A percentile compares a stretch with the other conserved stretches of the same genome.
phyloP scores from a whole-genome alignment of 2,113 vertebrate genomes.

The Ammodytes marinus region DNA sequence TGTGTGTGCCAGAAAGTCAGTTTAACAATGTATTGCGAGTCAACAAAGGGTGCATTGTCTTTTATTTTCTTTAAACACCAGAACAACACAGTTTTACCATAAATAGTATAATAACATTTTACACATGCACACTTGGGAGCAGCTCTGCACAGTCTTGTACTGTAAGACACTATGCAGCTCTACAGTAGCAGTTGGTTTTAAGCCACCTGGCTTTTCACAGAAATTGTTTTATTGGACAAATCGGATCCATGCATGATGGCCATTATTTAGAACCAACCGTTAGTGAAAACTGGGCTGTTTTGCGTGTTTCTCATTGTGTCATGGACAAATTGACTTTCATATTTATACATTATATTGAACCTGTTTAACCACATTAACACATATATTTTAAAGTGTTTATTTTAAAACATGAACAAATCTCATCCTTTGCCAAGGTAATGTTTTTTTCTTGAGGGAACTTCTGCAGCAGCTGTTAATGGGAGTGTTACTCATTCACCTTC shows the following conservation, averaged over 20 bases:
- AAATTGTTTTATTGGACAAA: conserved; percentile 15
- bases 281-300: not conserved
- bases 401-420: not conserved
- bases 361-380: not conserved
- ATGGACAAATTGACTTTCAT: not conserved
- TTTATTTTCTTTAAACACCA: conserved; percentile 15
- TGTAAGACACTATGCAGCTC: not conserved
- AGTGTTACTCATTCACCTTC: conserved; percentile 46
- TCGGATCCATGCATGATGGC: not conserved
- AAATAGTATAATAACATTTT: too few species aligned
- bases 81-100: not conserved
- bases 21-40: conserved; percentile 35
- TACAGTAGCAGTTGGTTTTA: conserved; percentile 22
- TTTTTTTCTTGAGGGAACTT: conserved; percentile 14
- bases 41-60: conserved; percentile 2
- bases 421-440: not conserved
- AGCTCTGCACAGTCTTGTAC: conserved; percentile 18
- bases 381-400: not conserved
- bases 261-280: not conserved
- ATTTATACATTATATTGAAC: not conserved
- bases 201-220: conserved; percentile 32
- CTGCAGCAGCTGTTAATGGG: conserved; percentile 27
- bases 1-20: not conserved
- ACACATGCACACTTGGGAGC: conserved; percentile 29
- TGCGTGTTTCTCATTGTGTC: not conserved